phyloP scores from a whole-genome alignment of 2,888 invertebrate species.

The Phalera bucephala region DNA sequence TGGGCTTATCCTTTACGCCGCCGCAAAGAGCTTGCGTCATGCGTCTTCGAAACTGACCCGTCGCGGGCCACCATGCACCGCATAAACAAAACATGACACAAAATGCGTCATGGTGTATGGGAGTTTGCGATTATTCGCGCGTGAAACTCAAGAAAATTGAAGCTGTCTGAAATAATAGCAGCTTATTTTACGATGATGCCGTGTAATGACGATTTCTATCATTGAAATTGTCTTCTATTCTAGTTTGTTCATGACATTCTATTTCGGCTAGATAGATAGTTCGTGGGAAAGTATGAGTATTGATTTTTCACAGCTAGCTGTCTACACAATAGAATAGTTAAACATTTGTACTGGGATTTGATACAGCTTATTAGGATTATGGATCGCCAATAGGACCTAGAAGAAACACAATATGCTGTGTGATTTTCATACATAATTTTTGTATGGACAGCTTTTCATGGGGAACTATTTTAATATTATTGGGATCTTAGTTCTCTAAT shows the following conservation, averaged over 20 bases:
- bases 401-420: too few relatives aligned
- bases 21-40: constrained; percentile 81
- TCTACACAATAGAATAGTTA: constrained; percentile 54
- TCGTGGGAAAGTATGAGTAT: constrained; percentile 56
- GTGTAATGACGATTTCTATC: background rate
- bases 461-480: too few relatives aligned
- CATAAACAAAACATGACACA: constrained; percentile 67
- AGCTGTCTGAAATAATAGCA: constrained; percentile 16
- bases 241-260: background rate
- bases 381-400: constrained; percentile 5
- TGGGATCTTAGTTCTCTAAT: too few relatives aligned
- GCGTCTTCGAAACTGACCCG: constrained; percentile 70
- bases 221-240: constrained; percentile 7
- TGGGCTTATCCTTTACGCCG: constrained; percentile 82
- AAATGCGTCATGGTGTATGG: constrained; percentile 49
- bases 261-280: constrained; percentile 23
- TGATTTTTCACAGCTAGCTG: constrained; percentile 67
- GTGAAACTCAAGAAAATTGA: constrained; percentile 9
- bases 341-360: constrained; percentile 22
- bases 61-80: constrained; percentile 60
- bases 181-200: background rate
- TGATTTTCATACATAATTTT: too few relatives aligned
- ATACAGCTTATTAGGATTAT: constrained; percentile 4
- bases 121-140: constrained; percentile 21
- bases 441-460: too few relatives aligned